Base-by-base conservation (phyloP, 1,140 invertebrate genomes). In the Drosophila mayri region DNA sequence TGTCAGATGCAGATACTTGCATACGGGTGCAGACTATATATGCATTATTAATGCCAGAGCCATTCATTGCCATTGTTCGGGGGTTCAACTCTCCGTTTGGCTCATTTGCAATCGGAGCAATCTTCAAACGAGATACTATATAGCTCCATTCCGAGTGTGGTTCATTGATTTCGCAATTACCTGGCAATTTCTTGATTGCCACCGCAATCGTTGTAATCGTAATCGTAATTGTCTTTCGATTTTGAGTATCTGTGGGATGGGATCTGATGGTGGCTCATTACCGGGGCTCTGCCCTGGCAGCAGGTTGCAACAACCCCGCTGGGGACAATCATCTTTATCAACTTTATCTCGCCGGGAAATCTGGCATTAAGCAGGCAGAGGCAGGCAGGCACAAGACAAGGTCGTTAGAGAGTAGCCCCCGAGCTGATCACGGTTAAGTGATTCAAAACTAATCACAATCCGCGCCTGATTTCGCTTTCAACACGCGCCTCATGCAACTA, bases 401-500 rank as follows among this genome's bases (percentile, higher is more conserved):
- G 84, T 88, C 84, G 78, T 81, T 85, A 71, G 74, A 76, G 64
- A 60, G 65, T 78, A 65, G 70, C 87, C 87, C 64, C 87, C 52
- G 52, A 84, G 54, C 61, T 32, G 63, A 74, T 70, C 50, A 71
- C 46, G 66, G 65, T 79, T 68, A 68, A 83, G 79, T 62, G 70
- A 72, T 72, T 72, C 68, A 72, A 72, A 72, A 72, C 65, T 58
- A 71, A 72, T 59, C 65, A 71, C 68, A 68, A 71, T 79, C 65
- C 62, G 60, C 41, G 47, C 63, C 66, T 64, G 84, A 81, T 88
- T 88, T 88, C 85, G 85, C 85, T 88, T 90, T 84, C 81, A 81
- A 75, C 81, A 62, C 68, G 67, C 52, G 54, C 63, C 67, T 60
- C 80, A 87, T 87, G 83, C 83, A 88, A 87, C 77, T 54, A 54